Evolutionary conservation across 2,113 vertebrate species (phyloP), one percentile per base, ranked within the genome.

Genomic region (Spermophilus dauricus): DNA sequence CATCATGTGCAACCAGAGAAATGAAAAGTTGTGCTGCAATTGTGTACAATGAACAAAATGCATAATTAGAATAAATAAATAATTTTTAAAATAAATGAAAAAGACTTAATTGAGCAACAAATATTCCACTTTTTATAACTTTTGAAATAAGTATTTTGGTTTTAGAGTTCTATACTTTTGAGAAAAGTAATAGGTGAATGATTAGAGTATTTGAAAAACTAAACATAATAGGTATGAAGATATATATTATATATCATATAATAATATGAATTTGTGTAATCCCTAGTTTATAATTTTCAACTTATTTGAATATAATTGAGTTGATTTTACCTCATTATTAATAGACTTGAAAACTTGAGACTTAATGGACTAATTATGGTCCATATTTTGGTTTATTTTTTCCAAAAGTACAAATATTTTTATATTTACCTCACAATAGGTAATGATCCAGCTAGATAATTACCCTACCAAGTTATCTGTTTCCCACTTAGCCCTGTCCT

Each of bases 341-440:
- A 67, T 30, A 67, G 12, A 69, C 32, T 20, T 32, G 67, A 34
- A 69, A 69, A 69, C 14, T 67, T 67, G 28, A 13, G 12, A 69
- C 30, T 34, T 17, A 69, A 17, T 12, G 30, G 67, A 34, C 14
- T 69, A 86, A 75, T n/a, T n/a, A 39, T 78, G 4, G 8, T 24
- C 37, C 5, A 45, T 48, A 82, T 78, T 87, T 97, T 90, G 8
- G 12, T 53, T 83, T 82, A 28, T 39, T 93, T 72, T 69, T 61
- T 9, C 10, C 48, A 22, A n/a, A 18, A 20, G 5, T 72, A 61
- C 4, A 26, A 81, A n/a, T 61, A 93, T 56, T 9, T 61, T 4
- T 67, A 37, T 39, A 20, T 88, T 39, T 14, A 88, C 10, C 34
- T 78, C 22, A 88, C 53, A n/a, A 11, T 87, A 48, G 20, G 9